Evolutionary conservation across 2,888 invertebrate species (phyloP).

Genomic region (Tridacna gigas): DNA sequence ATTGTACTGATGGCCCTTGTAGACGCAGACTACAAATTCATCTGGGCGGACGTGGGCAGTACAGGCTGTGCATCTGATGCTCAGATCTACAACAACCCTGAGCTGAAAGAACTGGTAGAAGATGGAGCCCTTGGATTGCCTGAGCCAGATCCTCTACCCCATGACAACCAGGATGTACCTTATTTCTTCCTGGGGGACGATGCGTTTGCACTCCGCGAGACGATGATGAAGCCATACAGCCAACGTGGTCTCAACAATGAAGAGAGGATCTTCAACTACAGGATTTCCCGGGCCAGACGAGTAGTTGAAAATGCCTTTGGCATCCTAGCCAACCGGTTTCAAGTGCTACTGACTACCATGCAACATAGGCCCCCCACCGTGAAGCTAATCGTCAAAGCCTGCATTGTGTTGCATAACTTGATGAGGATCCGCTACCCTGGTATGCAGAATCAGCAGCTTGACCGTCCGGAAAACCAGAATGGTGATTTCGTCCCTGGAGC

Average conservation of each 20-base stretch:
- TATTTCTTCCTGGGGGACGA: no score
- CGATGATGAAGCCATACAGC: conserved; percentile 30
- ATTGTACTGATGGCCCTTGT: no score
- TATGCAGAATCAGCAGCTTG: conserved; percentile 53
- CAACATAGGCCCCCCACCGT: conserved; percentile 46
- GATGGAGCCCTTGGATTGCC: no score
- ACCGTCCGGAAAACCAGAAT: conserved; percentile 57
- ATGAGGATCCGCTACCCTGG: conserved; percentile 59
- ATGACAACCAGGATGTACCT: no score
- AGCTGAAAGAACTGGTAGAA: no score
- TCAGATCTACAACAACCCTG: no score
- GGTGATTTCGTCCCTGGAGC: conserved; percentile 54
- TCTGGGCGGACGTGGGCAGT: no score
- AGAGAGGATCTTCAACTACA: conserved; percentile 10
- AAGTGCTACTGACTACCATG: conserved; percentile 62
- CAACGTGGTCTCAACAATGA: conserved; percentile 20
- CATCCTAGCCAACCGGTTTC: conserved; percentile 65
- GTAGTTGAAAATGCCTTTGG: no score
- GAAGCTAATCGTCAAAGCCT: conserved; percentile 32
- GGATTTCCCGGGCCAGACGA: conserved; percentile 21
- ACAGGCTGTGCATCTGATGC: no score
- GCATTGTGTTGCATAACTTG: conserved; percentile 62
- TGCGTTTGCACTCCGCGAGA: conserved; percentile 52
- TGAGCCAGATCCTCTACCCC: no score
- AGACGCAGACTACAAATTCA: no score